Evolutionary conservation across 2,113 vertebrate genomes (phyloP), one percentile per base, ranked within the genome.

Genomic region (Podarcis muralis): DNA sequence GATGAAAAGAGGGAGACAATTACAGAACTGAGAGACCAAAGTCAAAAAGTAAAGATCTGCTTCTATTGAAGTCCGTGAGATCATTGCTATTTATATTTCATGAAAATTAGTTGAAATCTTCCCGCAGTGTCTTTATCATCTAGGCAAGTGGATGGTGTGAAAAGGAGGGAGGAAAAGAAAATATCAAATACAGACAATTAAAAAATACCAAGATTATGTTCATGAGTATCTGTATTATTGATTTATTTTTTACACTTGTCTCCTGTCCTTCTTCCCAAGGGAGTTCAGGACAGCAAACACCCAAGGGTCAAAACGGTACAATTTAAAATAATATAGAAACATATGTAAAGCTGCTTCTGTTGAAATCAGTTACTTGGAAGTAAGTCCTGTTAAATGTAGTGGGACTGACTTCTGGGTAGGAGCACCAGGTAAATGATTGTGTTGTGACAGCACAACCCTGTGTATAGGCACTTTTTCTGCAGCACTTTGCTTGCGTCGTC

Each of bases 1-100:
- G 69, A 88, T 82, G 57, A 75, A 88, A 88, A 82, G 68, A 74
- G 27, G 37, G 25, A 82, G 30, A 88, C 71, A 65, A 76, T 88
- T 82, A 59, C 32, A 75, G 71, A 62, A 59, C 53, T 11, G 27
- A 71, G 68, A 40, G 16, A 81, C 9, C 25, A 59, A 40, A 30
- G 35, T 40, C 12, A 35, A 71, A 72, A 37, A 72, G 48, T 7
- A 40, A 59, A 43, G 25, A 87, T 40, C 7, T 4, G 48, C 30
- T 74, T 13, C 9, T 57, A 5, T 48, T 74, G 40, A 62, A 81
- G 27, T 40, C 86, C 18, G 25, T 75, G 2, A 5, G 30, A 65
- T 82, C 25, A 48, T 43, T 75, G 35, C 35, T 48, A 62, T 65
- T 65, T 82, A 40, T 82, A 62, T 74, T 53, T 40, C 82, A 88